Conservation (phyloP, 2,113 vertebrate genomes). For the Sylvietta virens region DNA sequence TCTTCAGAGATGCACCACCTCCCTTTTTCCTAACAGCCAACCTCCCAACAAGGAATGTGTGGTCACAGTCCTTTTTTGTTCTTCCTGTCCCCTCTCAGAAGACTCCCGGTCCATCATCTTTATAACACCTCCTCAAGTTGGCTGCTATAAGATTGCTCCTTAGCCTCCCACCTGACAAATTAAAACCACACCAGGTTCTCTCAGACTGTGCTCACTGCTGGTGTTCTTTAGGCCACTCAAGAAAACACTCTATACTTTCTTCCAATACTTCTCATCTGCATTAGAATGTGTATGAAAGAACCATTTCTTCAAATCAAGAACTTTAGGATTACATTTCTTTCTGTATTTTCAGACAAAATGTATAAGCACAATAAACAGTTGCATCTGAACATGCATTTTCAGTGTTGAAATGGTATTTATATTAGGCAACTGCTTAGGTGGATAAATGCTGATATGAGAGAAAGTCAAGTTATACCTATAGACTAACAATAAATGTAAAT, state of each 20-base stretch:
- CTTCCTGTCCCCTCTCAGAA: background rate
- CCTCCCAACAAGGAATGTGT: background rate
- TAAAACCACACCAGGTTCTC: background rate
- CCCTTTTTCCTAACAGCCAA: background rate
- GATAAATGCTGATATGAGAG: background rate
- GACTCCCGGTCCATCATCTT: background rate
- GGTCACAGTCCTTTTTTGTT: background rate
- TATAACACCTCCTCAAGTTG: background rate
- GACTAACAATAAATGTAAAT: background rate
- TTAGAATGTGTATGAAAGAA: background rate
- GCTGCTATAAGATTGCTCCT: background rate
- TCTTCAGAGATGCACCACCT: background rate
- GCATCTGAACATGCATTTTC: background rate
- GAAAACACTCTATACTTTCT: background rate
- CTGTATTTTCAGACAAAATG: background rate
- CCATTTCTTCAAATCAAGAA: background rate
- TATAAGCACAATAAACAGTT: background rate
- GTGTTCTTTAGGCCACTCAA: background rate
- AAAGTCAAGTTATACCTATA: background rate
- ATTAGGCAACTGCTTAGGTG: background rate
- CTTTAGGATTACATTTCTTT: background rate
- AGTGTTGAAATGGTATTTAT: background rate
- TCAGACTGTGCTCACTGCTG: background rate
- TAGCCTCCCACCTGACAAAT: background rate
- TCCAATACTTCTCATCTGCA: background rate